Percentiles rank a stretch among this genome's conserved stretches.
phyloP scores from a whole-genome alignment of 2,888 invertebrate genomes.

The Bhutanitis thaidina region DNA sequence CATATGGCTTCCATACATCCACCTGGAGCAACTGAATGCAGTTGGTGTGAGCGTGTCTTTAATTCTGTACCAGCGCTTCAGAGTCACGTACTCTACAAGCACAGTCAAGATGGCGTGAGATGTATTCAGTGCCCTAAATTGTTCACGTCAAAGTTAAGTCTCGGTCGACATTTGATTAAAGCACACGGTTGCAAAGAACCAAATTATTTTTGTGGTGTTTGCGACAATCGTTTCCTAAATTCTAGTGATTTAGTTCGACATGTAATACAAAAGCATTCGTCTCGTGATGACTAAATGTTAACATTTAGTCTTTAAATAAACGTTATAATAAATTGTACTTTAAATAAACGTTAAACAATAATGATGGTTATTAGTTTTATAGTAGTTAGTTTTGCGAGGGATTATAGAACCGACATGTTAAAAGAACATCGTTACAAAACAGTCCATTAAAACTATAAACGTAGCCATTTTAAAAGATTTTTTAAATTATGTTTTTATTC shows the following conservation, averaged over 20 bases:
- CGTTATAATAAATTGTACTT: not conserved
- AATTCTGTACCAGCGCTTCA: conserved; percentile 40
- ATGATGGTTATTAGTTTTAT: not conserved
- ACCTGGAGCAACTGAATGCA: conserved; percentile 39
- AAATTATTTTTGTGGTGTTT: conserved; percentile 15
- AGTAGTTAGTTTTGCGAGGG: too few species aligned
- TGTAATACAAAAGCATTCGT: conserved; percentile 14
- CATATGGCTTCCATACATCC: conserved; percentile 47
- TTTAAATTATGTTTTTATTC: too few species aligned
- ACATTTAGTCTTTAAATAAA: not conserved
- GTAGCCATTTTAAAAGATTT: too few species aligned
- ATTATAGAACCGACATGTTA: too few species aligned
- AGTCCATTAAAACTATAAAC: too few species aligned
- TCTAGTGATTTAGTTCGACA: conserved; percentile 15
- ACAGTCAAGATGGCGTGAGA: conserved; percentile 34
- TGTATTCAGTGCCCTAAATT: conserved; percentile 45
- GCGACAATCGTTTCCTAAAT: conserved; percentile 10
- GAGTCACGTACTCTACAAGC: conserved; percentile 49
- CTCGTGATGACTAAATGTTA: not conserved
- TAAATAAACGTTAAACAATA: not conserved
- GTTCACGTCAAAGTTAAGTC: conserved; percentile 34
- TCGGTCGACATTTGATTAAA: conserved; percentile 39
- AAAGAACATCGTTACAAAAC: too few species aligned
- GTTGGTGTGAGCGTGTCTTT: conserved; percentile 39
- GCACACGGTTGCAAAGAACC: conserved; percentile 28